A percentile compares a stretch with the other conserved stretches of the same genome.
phyloP scores from a whole-genome alignment of 2,113 vertebrate genomes.

The Andinoacara biseriatus region DNA sequence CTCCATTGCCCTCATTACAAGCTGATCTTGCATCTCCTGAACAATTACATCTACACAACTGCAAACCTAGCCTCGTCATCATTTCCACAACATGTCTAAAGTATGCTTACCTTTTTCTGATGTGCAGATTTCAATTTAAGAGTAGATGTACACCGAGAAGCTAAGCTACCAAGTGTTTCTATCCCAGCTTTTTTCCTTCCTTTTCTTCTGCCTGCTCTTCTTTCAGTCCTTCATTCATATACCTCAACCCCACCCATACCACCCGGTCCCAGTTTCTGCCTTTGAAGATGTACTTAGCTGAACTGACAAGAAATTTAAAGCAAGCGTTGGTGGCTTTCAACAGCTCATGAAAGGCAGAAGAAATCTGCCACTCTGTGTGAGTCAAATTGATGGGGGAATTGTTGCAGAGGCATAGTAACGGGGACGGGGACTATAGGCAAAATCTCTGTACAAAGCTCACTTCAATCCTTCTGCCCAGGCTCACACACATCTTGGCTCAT shows the following conservation, averaged over 20 bases:
- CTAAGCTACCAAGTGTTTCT: conserved; percentile 2
- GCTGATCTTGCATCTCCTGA: not conserved
- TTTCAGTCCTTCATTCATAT: conserved; percentile 26
- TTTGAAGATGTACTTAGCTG: conserved; percentile 74
- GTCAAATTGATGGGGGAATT: conserved; percentile 60
- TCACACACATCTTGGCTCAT: conserved; percentile 39
- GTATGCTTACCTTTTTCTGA: not conserved
- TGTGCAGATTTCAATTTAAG: conserved; percentile 6
- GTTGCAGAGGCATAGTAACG: conserved; percentile 35
- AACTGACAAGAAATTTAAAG: conserved; percentile 75
- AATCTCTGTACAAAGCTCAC: conserved; percentile 59
- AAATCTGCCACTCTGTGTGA: conserved; percentile 65
- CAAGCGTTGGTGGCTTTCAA: conserved; percentile 62
- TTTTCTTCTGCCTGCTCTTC: conserved; percentile 14
- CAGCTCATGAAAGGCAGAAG: conserved; percentile 71
- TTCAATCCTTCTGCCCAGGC: conserved; percentile 54
- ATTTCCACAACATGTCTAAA: not conserved
- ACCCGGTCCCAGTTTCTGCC: conserved; percentile 36
- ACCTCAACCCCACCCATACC: conserved; percentile 43
- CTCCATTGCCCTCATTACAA: not conserved
- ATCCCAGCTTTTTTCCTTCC: not conserved
- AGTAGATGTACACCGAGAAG: not conserved
- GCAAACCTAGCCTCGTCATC: not conserved
- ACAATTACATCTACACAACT: not conserved
- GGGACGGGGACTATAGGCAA: conserved; percentile 46